Conservation (phyloP, 2,113 vertebrate species). For the Coptodon bakossiorum region DNA sequence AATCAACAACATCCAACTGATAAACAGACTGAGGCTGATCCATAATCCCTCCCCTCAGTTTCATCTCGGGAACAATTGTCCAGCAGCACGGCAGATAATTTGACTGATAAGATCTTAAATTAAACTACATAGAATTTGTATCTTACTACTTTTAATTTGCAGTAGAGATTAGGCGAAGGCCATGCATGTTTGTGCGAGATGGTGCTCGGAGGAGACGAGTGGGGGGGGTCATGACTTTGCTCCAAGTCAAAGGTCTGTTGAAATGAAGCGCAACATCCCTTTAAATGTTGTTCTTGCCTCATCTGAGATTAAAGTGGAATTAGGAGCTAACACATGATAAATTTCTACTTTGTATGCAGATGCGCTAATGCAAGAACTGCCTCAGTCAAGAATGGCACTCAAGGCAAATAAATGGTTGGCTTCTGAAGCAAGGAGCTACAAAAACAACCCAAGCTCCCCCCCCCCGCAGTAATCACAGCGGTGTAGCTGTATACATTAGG, state of each 20-base stretch:
- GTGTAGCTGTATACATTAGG: neutral
- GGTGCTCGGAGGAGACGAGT: neutral
- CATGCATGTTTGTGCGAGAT: neutral
- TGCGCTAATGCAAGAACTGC: neutral
- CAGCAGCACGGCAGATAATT: constrained; percentile 1
- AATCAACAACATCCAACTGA: constrained; percentile 21
- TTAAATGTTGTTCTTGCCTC: neutral
- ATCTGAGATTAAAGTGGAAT: neutral
- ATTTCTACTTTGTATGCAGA: constrained; percentile 38
- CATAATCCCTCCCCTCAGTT: constrained; percentile 11
- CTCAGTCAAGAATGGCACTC: neutral
- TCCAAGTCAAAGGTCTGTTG: neutral
- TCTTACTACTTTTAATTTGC: neutral
- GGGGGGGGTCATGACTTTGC: constrained; percentile 17
- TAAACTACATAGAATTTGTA: neutral
- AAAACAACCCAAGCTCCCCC: neutral
- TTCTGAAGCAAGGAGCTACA: neutral
- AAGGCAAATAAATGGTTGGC: neutral
- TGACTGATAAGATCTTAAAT: constrained; percentile 2
- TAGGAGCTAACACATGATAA: neutral
- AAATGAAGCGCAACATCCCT: neutral
- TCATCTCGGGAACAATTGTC: constrained; percentile 9
- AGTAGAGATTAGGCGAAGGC: neutral
- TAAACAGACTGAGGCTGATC: constrained; percentile 13
- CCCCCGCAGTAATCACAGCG: neutral